These are phyloP conservation scores for Ptychoptera albimana DNA, from an alignment of 2,888 invertebrate genomes.

Conservation along the genomic window DNA sequence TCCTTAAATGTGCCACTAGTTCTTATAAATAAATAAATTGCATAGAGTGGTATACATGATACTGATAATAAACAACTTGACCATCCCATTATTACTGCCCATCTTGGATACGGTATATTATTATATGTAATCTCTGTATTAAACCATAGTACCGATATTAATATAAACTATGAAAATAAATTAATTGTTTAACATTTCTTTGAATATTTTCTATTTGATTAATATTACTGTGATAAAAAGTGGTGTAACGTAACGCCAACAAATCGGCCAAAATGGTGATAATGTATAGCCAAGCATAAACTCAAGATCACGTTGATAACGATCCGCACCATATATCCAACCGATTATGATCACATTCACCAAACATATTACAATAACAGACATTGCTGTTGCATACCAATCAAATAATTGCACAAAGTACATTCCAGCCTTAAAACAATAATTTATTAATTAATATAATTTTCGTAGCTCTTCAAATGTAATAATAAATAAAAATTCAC, in stretches of 20 bases:
- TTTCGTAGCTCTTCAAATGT: slow-evolving; percentile 1
- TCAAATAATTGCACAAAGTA: slow-evolving; percentile 72
- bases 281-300: too few species aligned
- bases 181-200: too few species aligned
- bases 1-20: slow-evolving; percentile 21
- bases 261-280: too few species aligned
- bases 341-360: too few species aligned
- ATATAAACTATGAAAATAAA: slow-evolving; percentile 38
- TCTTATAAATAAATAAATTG: slow-evolving; percentile 35
- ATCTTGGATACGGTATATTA: slow-evolving; percentile 33
- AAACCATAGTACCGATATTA: slow-evolving; percentile 42
- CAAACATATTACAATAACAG: slow-evolving; percentile 16
- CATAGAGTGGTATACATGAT: slow-evolving; percentile 55
- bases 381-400: slow-evolving; percentile 71
- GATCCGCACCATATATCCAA: too few species aligned
- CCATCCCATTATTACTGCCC: slow-evolving; percentile 47
- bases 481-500: slow-evolving; percentile 30
- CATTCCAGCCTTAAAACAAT: slow-evolving; percentile 59
- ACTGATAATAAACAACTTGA: slow-evolving; percentile 50
- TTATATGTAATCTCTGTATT: slow-evolving; percentile 40
- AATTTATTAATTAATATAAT: neutral
- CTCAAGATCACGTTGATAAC: too few species aligned
- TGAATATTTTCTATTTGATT: slow-evolving; percentile 5
- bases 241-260: too few species aligned
- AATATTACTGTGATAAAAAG: too few species aligned